Base-by-base conservation (phyloP, 2,888 invertebrate species). In the Gortyna flavago region DNA sequence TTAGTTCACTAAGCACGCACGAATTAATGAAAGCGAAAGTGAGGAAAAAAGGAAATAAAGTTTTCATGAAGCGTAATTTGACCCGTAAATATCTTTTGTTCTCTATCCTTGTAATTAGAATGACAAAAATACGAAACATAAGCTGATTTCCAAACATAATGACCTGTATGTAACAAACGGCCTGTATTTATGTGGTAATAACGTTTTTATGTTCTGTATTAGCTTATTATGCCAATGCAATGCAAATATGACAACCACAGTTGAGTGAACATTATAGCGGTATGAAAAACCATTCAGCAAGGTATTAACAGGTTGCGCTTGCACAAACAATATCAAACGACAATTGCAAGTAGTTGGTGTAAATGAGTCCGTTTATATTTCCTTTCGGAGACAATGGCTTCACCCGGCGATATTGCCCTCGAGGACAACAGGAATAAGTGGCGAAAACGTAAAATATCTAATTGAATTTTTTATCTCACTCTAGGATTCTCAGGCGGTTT, bases 381-480 rank as follows among this genome's bases (percentile, higher is more conserved):
- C 90, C 89, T 91, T 90, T 91, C 79, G 84, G 85, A 86, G 88
- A 89, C 89, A 91, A 90, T 88, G 81, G 89, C 86, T 89, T 90
- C 88, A 89, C 89, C 87, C 89, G 85, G 85, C 88, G 87, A 91
- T 93, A 93, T 93, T 89, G 85, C 91, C 88, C 88, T 79, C 80
- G 89, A 90, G 89, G 90, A 92, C 91, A 90, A 91, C 87, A 88
- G 84, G 83, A 91, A 89, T 92, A 91, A 92, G 90, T 90, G 87
- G 80, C 79, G 84, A 86, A 89, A 90, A 90, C 89, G 90, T 91
- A 91, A 92, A 93, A 93, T 91, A 93, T 93, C 91, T 93, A 94
- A 95, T 95, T 94, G 94, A 94, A 95, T 94, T 94, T 94, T 94
- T 94, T 92, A 94, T 94, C 87, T 90, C 88, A 89, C 88, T 91